Conservation (phyloP, 2,888 invertebrate species). For the Lasioglossum calceatum region DNA sequence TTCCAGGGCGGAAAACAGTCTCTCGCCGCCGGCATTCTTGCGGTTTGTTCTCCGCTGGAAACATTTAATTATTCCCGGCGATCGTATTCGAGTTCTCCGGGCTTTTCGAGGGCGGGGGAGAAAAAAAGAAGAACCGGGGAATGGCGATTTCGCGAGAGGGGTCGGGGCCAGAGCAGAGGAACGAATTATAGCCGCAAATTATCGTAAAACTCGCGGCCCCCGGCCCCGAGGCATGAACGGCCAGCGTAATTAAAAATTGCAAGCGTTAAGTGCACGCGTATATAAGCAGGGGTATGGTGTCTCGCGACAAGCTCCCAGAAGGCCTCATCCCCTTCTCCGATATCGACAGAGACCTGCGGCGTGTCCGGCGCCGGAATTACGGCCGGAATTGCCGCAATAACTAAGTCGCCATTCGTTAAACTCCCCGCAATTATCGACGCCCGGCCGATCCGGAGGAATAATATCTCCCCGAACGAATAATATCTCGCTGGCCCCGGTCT, state of each 20-base stretch:
- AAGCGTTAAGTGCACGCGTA: conserved; percentile 57
- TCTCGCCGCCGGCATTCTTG: not conserved
- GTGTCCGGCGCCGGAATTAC: conserved; percentile 5
- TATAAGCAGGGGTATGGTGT: conserved; percentile 24
- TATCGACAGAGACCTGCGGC: conserved; percentile 27
- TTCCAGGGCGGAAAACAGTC: not conserved
- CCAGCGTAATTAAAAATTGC: conserved; percentile 58
- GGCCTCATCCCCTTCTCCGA: conserved; percentile 20
- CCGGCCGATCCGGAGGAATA: not conserved
- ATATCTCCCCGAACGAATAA: conserved; percentile 3
- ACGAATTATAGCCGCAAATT: conserved; percentile 49
- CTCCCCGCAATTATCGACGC: conserved; percentile 40
- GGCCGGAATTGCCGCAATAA: conserved; percentile 22
- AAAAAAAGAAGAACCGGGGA: not conserved
- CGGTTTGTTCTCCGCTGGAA: not conserved
- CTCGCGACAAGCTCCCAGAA: conserved; percentile 16
- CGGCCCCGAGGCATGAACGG: not conserved
- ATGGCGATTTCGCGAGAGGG: conserved; percentile 6
- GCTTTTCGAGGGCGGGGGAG: not conserved
- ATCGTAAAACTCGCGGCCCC: conserved; percentile 47
- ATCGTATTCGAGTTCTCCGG: not conserved
- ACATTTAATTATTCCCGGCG: conserved; percentile 36
- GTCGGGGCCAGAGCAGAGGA: not conserved
- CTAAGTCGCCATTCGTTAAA: conserved; percentile 40
- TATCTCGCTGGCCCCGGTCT: not conserved